Percentiles rank a stretch among this genome's conserved stretches.
phyloP scores from a whole-genome alignment of 2,113 vertebrate species.

The Lepisosteus oculatus region DNA sequence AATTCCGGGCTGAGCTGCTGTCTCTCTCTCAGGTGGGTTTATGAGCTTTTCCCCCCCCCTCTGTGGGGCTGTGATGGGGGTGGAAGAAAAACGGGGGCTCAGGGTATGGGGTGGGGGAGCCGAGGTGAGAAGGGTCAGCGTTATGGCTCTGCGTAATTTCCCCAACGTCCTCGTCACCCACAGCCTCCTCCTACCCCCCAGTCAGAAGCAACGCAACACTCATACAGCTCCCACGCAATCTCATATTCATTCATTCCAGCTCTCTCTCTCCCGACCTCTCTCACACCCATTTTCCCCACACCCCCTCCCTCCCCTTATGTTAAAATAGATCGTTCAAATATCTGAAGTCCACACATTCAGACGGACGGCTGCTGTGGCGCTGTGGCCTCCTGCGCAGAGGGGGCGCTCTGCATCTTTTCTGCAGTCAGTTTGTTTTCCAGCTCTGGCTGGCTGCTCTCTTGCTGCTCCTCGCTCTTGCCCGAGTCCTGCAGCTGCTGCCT shows the following conservation, averaged over 20 bases:
- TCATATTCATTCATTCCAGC: too few relatives aligned
- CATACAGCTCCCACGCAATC: too few relatives aligned
- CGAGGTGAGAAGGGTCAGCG: slow-evolving; percentile 27
- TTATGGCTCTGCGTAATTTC: slow-evolving; percentile 65
- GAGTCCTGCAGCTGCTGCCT: slow-evolving; percentile 89
- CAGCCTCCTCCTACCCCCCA: slow-evolving; percentile 23
- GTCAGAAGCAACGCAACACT: too few relatives aligned
- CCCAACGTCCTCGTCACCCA: slow-evolving; percentile 32
- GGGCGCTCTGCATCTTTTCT: slow-evolving; percentile 35
- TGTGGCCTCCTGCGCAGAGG: slow-evolving; percentile 34
- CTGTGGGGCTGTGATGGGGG: slow-evolving; percentile 21
- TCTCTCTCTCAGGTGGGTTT: too few relatives aligned
- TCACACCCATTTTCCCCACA: slow-evolving; percentile 33
- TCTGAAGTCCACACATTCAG: slow-evolving; percentile 53
- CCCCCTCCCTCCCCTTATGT: slow-evolving; percentile 37
- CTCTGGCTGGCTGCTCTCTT: slow-evolving; percentile 54
- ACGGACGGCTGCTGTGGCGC: slow-evolving; percentile 42
- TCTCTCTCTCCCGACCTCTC: slow-evolving; percentile 13
- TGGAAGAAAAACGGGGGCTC: slow-evolving; percentile 19
- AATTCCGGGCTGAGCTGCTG: slow-evolving; percentile 31
- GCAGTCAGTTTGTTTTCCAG: slow-evolving; percentile 60
- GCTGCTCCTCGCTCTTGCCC: slow-evolving; percentile 65
- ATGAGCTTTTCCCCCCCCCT: slow-evolving; percentile 28
- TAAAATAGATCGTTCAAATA: slow-evolving; percentile 45
- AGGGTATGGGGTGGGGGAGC: slow-evolving; percentile 23